Base-by-base conservation (phyloP, 2,797 vertebrate species). In the Tympanoctomys barrerae region DNA sequence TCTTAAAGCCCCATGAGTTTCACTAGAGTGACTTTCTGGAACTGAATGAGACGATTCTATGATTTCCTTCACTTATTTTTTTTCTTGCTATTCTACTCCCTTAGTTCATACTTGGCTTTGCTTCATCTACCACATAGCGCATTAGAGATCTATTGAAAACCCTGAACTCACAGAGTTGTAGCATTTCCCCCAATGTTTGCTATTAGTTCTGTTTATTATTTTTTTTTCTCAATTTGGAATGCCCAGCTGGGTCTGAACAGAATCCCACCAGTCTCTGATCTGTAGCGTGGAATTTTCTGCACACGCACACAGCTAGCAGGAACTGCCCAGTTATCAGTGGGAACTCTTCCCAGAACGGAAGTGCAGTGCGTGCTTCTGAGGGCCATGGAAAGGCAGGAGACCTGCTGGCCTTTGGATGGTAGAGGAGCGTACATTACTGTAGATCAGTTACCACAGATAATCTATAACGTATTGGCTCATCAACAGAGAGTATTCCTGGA, bases 1-100 rank as follows among this genome's bases (percentile, higher is more conserved):
- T 87, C 70, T 95, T 75, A 93, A 89, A 79, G 87, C 28, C 78
- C 54, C 13, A 0, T 9, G 84, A 94, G 86, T 92, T 97, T 93
- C 97, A 85, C 28, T 85, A 95, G 80, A 97, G 39, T 81, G 93
- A 92, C 77, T 94, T 96, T 96, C 94, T 95, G 96, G 96, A 98
- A 97, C 59, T 0, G 5, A 97, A 96, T 97, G 93, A 97, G 66
- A 96, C 4, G 0, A 77, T 89, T 91, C 88, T 97, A 46, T 93
- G 89, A 83, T 96, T 97, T 97, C 73, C 62, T 84, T 81, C 33
- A 77, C 52, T 93, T 92, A 9, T 46, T 42, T 85, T 39, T 95
- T 96, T 87, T 87, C 66, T 89, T 57, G n/a, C 82, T 82, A 89
- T 31, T 33, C 16, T 79, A 75, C 87, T 94, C 89, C 77, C 66